Percentiles rank a stretch among this genome's conserved stretches.
phyloP scores from a whole-genome alignment of 2,888 invertebrate genomes.

The Uropetala carovei region DNA sequence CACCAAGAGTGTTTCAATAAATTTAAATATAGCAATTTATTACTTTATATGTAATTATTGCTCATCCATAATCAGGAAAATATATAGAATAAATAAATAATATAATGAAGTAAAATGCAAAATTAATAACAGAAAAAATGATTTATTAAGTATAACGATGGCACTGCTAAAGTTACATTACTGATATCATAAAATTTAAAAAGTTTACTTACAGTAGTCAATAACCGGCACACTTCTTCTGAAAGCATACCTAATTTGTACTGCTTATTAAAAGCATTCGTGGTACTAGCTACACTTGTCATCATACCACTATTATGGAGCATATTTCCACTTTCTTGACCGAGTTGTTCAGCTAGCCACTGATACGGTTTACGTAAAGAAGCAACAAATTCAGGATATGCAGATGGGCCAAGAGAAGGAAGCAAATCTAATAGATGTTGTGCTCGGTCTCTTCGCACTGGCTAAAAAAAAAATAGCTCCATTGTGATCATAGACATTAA shows the following conservation, averaged over 20 bases:
- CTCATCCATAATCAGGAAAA: background rate
- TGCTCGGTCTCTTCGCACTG: constrained; percentile 1
- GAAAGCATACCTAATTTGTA: background rate
- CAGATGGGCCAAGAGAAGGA: background rate
- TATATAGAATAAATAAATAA: background rate
- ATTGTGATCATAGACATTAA: too few species aligned
- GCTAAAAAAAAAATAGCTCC: background rate
- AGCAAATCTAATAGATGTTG: background rate
- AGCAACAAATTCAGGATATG: constrained; percentile 21
- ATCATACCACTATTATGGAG: background rate
- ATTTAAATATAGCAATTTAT: background rate
- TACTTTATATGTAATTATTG: background rate
- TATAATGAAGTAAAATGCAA: background rate
- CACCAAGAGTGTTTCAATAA: background rate
- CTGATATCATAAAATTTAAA: background rate
- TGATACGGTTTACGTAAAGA: background rate
- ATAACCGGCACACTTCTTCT: background rate
- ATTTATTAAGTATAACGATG: too few species aligned
- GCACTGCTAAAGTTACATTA: too few species aligned
- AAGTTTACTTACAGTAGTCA: background rate
- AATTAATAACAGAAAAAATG: background rate
- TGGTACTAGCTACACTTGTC: background rate
- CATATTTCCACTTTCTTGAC: background rate
- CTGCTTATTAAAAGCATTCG: background rate
- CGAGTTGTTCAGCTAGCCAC: constrained; percentile 30